Evolutionary conservation across 2,113 vertebrate species (phyloP), one percentile per base, ranked within the genome.

Genomic region (Rhombomys opimus): DNA sequence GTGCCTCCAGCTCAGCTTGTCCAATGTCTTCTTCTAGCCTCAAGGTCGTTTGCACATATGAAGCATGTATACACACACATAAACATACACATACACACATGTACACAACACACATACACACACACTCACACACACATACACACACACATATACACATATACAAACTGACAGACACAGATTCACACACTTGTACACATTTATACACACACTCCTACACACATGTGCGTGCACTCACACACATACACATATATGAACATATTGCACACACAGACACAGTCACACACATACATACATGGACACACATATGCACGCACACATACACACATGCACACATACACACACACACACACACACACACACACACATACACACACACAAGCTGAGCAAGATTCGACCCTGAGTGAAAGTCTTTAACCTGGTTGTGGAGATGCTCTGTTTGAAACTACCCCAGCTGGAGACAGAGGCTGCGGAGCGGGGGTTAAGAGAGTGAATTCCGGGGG

Each of bases 371-470:
- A 78, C 23, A 80, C 50, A 57, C 14, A 13, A 7, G 27, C 57
- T 3, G 20, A 25, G 1, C 18, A 63, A 41, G 84, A 65, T 70
- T 68, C 0, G 59, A 0, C 70, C 96, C 20, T 10, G 96, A 95
- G 93, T 3, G 18, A 72, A 93, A 61, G n/a, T 23, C 5, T 61
- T 86, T 86, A 65, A 8, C 92, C 93, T 82, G 94, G 68, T 86
- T 68, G 25, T 46, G 54, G 72, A 84, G 46, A 65, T 63, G 14
- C 78, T 94, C 73, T 89, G 20, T 84, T 20, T 13, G 14, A 41
- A 80, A n/a, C 7, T 6, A 7, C 86, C 96, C 27, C 10, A 46
- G 61, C 6, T 94, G 63, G 23, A 17, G 81, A 0, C 89, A 59
- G 38, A 78, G 52, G 32, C 5, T 46, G 3, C 15, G 30, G 59